A percentile compares a stretch with the other conserved stretches of the same genome.
These are phyloP conservation scores for Pegoplata infirma DNA, from an alignment of 2,888 invertebrate genomes.

Conservation along the genomic window DNA sequence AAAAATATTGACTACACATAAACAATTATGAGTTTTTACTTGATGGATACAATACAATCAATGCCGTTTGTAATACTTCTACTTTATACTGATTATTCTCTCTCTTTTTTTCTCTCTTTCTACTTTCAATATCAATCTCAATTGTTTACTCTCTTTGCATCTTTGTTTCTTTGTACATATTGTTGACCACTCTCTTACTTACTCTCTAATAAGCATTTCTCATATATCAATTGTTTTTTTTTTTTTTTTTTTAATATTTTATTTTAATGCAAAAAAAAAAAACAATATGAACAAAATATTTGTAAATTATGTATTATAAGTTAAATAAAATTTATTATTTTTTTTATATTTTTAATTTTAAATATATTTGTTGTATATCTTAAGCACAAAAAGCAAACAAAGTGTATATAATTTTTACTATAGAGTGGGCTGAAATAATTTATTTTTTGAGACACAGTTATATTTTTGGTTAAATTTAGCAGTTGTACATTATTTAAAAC, in stretches of 20 bases:
- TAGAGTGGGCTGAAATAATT: neutral
- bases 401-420: constrained; percentile 2
- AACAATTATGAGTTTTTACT: neutral
- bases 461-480: no score
- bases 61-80: constrained; percentile 41
- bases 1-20: neutral
- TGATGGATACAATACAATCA: neutral
- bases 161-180: constrained; percentile 55
- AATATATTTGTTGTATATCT: constrained; percentile 30
- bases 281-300: constrained; percentile 6
- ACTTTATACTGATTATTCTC: constrained; percentile 47
- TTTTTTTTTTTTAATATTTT: constrained; percentile 48
- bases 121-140: constrained; percentile 61
- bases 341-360: constrained; percentile 26
- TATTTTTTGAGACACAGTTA: no score
- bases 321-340: constrained; percentile 27
- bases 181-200: constrained; percentile 42
- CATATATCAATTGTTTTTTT: constrained; percentile 56
- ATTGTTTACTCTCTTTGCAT: constrained; percentile 60
- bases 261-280: constrained; percentile 29
- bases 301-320: constrained; percentile 17
- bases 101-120: constrained; percentile 55
- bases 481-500: no score
- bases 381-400: constrained; percentile 45
- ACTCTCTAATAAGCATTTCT: constrained; percentile 56